Evolutionary conservation across 1,140 invertebrate genomes (phyloP).

Genomic region (Drosophila pseudoananassae): DNA sequence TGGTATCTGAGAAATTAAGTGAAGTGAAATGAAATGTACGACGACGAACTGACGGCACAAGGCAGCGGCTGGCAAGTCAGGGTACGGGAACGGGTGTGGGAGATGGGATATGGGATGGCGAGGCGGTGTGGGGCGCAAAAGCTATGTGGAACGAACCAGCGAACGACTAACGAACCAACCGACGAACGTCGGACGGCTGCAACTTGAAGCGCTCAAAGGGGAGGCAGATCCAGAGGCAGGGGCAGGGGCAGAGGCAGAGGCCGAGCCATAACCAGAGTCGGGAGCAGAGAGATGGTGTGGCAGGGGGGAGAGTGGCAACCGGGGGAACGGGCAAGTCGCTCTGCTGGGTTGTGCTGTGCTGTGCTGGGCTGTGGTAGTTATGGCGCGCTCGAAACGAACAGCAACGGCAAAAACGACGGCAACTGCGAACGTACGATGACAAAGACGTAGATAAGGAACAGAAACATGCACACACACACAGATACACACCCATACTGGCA

Average conservation of each 20-base stretch:
- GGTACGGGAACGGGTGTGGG: slow-evolving; percentile 53
- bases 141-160: slow-evolving; percentile 69
- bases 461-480: slow-evolving; percentile 62
- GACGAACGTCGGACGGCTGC: slow-evolving; percentile 59
- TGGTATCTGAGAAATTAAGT: slow-evolving; percentile 82
- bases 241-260: slow-evolving; percentile 9
- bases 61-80: slow-evolving; percentile 40
- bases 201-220: slow-evolving; percentile 64
- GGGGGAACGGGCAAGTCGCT: slow-evolving; percentile 50
- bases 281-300: slow-evolving; percentile 5
- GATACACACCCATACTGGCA: slow-evolving; percentile 38
- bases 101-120: slow-evolving; percentile 8
- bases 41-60: slow-evolving; percentile 75
- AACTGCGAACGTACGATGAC: slow-evolving; percentile 64
- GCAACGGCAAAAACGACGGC: slow-evolving; percentile 38
- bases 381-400: slow-evolving; percentile 75
- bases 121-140: slow-evolving; percentile 64
- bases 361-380: slow-evolving; percentile 68
- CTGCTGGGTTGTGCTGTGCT: slow-evolving; percentile 10
- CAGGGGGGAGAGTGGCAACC: slow-evolving; percentile 17
- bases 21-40: slow-evolving; percentile 82
- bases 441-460: slow-evolving; percentile 81
- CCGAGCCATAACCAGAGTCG: slow-evolving; percentile 3
- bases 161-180: slow-evolving; percentile 46
- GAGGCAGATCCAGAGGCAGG: slow-evolving; percentile 11